These are phyloP conservation scores for Adelges cooleyi DNA, from an alignment of 1,140 invertebrate genomes.

Conservation along the genomic window DNA sequence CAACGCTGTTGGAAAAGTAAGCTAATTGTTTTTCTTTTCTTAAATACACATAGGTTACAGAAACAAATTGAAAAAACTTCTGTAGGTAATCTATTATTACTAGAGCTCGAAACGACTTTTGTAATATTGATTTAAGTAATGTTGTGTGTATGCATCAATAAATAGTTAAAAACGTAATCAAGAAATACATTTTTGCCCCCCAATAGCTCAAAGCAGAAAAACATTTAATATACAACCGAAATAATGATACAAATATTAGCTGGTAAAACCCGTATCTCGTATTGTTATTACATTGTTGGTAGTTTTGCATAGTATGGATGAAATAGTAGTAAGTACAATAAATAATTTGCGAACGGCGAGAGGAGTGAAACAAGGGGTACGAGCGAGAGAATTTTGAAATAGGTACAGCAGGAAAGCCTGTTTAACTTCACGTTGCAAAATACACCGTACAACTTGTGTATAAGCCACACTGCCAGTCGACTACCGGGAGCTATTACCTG, in stretches of 20 bases:
- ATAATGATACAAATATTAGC: no score
- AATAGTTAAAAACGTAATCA: no score
- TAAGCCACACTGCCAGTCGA: not conserved
- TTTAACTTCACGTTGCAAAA: not conserved
- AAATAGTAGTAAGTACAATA: not conserved
- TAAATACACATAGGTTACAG: constrained; percentile 16
- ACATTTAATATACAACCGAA: no score
- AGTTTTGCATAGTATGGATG: not conserved
- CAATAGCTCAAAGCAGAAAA: no score
- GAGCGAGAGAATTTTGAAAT: not conserved
- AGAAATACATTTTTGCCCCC: no score
- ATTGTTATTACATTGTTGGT: no score
- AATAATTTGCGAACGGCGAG: not conserved
- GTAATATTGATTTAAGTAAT: no score
- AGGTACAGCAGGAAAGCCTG: not conserved
- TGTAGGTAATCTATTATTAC: constrained; percentile 7
- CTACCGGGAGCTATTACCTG: not conserved
- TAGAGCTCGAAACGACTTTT: not conserved
- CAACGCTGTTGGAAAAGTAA: not conserved
- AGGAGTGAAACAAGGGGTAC: not conserved
- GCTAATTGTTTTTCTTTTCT: constrained; percentile 22
- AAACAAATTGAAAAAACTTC: constrained; percentile 17
- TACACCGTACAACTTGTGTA: constrained; percentile 3
- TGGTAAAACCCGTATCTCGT: no score
- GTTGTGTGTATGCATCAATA: no score